Evolutionary conservation across 2,797 vertebrate genomes (phyloP), one percentile per base, ranked within the genome.

Genomic region (Denticeps clupeoides): DNA sequence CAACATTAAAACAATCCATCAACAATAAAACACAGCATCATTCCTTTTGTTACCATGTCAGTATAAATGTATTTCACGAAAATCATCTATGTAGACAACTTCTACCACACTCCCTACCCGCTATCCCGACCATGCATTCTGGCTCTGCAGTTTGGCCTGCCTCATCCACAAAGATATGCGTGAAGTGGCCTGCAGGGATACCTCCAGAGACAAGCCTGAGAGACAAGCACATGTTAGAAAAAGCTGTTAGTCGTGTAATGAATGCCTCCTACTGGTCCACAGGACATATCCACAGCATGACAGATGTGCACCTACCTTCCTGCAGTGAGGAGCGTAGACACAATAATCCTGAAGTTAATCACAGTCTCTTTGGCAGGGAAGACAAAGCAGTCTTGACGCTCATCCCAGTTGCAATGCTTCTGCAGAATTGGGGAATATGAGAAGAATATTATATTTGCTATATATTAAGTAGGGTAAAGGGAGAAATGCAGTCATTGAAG

Each of bases 141-240:
- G 91, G 79, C 74, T 97, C 93, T 38, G 82, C 70, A 0, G 89
- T 88, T 16, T 93, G 88, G 27, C 91, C 90, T 0, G 83, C 84
- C 65, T 97, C 93, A 1, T 97, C 93, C 2, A 97, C 78, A 70
- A 97, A 97, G 57, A 97, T 73, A 2, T 97, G 88, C 13, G 89
- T 80, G 69, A 96, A 95, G 64, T 86, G 87, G 4, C 79, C 77
- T 0, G 57, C 51, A 8, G 83, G 79, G 47, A 97, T 77, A 32
- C 81, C 78, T 40, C 78, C 82, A 0, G 88, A 82, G 24, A 77
- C 89, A 54, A 96, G 72, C 64, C 93, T 97, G 49, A 46, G 62
- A 23, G 18, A 19, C 18, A 19, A 19, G 18, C 19, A 19, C 18
- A 19, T 19, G 18, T 18, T 19, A 19, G 18, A 38, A 7, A 31